A percentile compares a stretch with the other conserved stretches of the same genome.
phyloP scores from a whole-genome alignment of 2,113 vertebrate genomes.

The Taxidea taxus region DNA sequence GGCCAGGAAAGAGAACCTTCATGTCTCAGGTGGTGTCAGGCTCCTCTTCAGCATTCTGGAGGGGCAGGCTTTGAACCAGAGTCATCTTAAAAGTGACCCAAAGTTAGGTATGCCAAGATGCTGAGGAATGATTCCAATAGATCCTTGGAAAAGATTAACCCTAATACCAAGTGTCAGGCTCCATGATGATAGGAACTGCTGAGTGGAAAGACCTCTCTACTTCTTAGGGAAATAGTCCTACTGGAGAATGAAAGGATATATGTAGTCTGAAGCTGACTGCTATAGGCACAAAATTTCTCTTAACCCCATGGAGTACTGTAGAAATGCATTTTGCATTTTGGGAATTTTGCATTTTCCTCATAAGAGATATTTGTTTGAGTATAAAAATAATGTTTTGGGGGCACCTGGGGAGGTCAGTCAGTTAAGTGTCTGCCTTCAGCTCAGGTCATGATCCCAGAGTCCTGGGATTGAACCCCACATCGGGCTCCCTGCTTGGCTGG shows the following conservation, averaged over 20 bases:
- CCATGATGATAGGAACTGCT: not conserved
- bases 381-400: not conserved
- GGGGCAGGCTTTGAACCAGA: not conserved
- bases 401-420: no score
- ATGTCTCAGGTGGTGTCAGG: not conserved
- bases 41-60: not conserved
- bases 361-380: not conserved
- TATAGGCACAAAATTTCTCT: not conserved
- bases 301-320: not conserved
- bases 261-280: not conserved
- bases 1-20: not conserved
- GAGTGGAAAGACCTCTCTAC: not conserved
- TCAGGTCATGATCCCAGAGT: no score
- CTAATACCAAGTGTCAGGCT: not conserved
- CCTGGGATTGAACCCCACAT: no score
- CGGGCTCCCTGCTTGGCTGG: no score
- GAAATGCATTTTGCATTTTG: not conserved
- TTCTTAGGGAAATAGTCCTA: not conserved
- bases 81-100: not conserved
- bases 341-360: not conserved
- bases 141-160: not conserved
- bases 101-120: not conserved
- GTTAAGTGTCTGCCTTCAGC: no score
- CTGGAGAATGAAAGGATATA: not conserved
- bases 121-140: not conserved